Evolutionary conservation across 1,140 invertebrate species (phyloP), one percentile per base, ranked within the genome.

Genomic region (Macrotrachela quadricornifera): DNA sequence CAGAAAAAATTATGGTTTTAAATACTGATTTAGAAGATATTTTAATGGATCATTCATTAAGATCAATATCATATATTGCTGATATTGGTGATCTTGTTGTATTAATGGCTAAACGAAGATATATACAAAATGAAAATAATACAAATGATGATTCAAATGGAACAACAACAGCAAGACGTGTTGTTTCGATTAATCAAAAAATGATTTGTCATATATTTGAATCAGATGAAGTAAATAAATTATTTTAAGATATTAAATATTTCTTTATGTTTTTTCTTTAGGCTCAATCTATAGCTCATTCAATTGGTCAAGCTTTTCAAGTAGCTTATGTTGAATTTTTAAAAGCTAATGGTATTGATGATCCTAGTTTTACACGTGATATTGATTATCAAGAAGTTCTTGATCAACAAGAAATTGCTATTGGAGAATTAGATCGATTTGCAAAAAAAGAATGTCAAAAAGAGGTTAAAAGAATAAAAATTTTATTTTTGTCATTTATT

Each of bases 191-290:
- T 30, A 30, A 30, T 30, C 21, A 30, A 30, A 95, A 95, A 71
- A 95, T 99, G 80, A 90, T 97, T 59, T 99, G 94, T 67, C 94
- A 99, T 67, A 90, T 99, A 16, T 99, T 99, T 71, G 91, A 99
- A 71, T 95, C 88, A 64, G 92, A 97, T 65, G 92, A 97, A 74
- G 8, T 2, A 4, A 30, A 30, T 2, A 4, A 8, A 30, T 30
- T 4, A 30, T 30, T 4, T 30, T 4, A 4, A 4, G 21, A 30
- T 30, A 4, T 30, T 30, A 8, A 2, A 30, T 30, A 4, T 8
- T 30, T 30, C 3, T 30, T 4, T 30, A 4, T 2, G 8, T 30
- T 30, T 30, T 4, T 30, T 30, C 8, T 30, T 30, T 30, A 30
- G 21, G 81, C 90, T 40, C 88, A 95, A 72, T 87, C 95, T 63